These are phyloP conservation scores for Ectemnius lituratus DNA, from an alignment of 2,888 invertebrate genomes.

Conservation along the genomic window DNA sequence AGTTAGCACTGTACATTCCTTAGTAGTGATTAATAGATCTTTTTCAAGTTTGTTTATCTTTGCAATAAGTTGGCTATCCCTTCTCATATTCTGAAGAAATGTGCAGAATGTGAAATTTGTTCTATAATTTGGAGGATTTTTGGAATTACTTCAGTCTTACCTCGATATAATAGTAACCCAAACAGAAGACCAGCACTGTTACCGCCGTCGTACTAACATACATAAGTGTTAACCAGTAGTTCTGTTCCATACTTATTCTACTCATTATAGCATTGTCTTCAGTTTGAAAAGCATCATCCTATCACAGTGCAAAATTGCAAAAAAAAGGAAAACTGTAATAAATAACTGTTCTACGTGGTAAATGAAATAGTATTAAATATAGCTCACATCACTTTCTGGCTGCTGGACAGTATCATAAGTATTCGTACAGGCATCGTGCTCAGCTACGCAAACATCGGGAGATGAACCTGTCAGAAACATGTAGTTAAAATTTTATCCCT, in stretches of 20 bases:
- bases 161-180: constrained; percentile 89
- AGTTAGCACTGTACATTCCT: constrained; percentile 80
- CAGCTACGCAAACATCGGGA: constrained; percentile 27
- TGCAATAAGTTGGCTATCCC: constrained; percentile 85
- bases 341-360: neutral
- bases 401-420: constrained; percentile 10
- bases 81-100: constrained; percentile 80
- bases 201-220: constrained; percentile 83
- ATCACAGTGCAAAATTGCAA: constrained; percentile 19
- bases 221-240: constrained; percentile 77
- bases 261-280: constrained; percentile 57
- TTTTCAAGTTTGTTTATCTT: constrained; percentile 84
- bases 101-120: neutral
- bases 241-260: constrained; percentile 53
- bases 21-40: constrained; percentile 80
- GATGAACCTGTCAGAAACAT: constrained; percentile 14
- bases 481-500: no score
- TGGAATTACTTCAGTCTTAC: constrained; percentile 58
- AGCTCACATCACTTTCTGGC: constrained; percentile 30
- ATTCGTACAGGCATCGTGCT: constrained; percentile 29
- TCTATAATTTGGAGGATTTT: constrained; percentile 21
- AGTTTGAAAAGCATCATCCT: constrained; percentile 47
- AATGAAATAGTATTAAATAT: constrained; percentile 7
- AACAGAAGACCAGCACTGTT: constrained; percentile 83
- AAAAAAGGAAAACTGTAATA: constrained; percentile 6